Evolutionary conservation across 2,113 vertebrate species (phyloP).

Genomic region (Psilopsiagon aymara): DNA sequence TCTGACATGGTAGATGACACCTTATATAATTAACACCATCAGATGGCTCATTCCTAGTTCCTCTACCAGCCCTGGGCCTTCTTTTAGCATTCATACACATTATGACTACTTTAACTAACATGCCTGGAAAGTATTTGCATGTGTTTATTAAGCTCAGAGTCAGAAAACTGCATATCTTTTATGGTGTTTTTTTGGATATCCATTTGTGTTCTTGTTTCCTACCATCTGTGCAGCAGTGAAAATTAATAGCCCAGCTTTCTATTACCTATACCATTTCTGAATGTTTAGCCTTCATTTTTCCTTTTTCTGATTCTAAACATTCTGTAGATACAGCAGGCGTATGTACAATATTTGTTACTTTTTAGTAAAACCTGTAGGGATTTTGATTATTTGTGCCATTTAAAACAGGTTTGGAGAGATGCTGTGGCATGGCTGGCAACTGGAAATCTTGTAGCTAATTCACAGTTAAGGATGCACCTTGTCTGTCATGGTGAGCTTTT

Average conservation of each 20-base stretch:
- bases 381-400: not conserved
- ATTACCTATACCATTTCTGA: not conserved
- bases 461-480: not conserved
- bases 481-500: not conserved
- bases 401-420: not conserved
- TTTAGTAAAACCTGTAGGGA: not conserved
- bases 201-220: not conserved
- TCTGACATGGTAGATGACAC: not conserved
- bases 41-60: not conserved
- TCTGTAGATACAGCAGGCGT: not conserved
- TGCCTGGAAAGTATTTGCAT: not conserved
- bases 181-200: not conserved
- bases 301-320: not conserved
- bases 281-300: not conserved
- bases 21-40: not conserved
- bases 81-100: not conserved
- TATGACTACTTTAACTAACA: not conserved
- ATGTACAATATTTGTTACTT: not conserved
- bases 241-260: not conserved
- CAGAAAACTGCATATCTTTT: not conserved
- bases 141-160: not conserved
- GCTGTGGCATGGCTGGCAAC: not conserved
- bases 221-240: not conserved
- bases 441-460: not conserved
- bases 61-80: not conserved